Evolutionary conservation across 2,888 invertebrate genomes (phyloP), one percentile per base, ranked within the genome.

Genomic region (Ormyrus nitidulus): DNA sequence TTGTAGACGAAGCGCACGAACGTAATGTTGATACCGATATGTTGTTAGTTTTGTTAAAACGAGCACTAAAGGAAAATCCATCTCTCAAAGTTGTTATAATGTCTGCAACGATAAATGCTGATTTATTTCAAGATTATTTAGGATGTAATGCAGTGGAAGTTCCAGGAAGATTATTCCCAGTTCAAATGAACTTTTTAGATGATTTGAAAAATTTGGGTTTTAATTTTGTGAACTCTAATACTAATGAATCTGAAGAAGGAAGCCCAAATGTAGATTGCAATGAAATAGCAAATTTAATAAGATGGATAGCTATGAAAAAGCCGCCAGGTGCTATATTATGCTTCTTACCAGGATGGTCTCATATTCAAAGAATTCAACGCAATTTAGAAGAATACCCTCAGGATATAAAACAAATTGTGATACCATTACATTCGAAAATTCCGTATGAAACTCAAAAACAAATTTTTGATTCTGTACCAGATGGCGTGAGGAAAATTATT

Each of bases 1-100:
- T 95, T 68, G 90, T 95, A 76, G 95, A 96, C 87, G 95, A 96
- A 85, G 95, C 94, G 0, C 95, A 96, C 87, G 95, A 95, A 86
- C 91, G 95, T 6, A 94, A 93, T 83, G 92, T 94, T 0, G 94
- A 94, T 83, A 94, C 93, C 0, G 95, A 96, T 86, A 87, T 95
- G 70, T 91, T 94, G 0, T 86, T 95, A 80, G 91, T 93, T 44
- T 87, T 95, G 5, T 84, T 95, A 11, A 93, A 93, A 84, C 89
- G 92, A 13, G 92, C 93, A 0, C 74, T 94, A 62, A 76, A 89
- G 0, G 82, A 89, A 4, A 95, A 95, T 87, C 91, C 92, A 0
- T 83, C 90, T 0, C 86, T 95, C 1, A 94, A 93, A 86, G 85
- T 95, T 0, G 86, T 95, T 4, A 89, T 95, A 0, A 95, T 95